Conservation (phyloP, 2,797 vertebrate species). For the Macropodus opercularis region DNA sequence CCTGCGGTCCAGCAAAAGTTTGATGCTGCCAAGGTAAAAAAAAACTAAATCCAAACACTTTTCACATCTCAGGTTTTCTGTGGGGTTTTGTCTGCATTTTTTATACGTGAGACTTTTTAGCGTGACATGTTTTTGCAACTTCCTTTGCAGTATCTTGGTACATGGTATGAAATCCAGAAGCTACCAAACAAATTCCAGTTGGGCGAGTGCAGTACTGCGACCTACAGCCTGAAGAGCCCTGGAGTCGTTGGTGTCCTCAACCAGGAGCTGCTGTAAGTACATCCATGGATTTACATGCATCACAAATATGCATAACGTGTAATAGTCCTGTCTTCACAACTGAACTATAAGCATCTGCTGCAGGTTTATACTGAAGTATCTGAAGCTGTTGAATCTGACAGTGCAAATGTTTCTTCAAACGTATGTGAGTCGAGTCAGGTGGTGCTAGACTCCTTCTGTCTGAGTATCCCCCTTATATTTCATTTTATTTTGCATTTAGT, state of each 20-base stretch:
- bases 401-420: too few species aligned
- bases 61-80: background rate
- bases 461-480: background rate
- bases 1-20: conserved; percentile 81
- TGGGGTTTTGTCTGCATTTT: background rate
- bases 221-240: conserved; percentile 80
- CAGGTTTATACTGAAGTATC: too few species aligned
- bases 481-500: conserved; percentile 29
- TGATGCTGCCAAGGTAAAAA: conserved; percentile 66
- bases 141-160: conserved; percentile 85
- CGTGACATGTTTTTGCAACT: background rate
- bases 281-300: too few species aligned
- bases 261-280: conserved; percentile 84
- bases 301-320: too few species aligned
- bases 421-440: background rate
- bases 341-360: too few species aligned
- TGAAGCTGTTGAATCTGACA: too few species aligned
- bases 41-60: background rate
- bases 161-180: conserved; percentile 87
- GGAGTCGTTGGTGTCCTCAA: conserved; percentile 85
- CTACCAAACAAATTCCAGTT: conserved; percentile 82
- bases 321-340: too few species aligned
- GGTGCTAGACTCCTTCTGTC: background rate
- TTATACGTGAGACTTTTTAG: too few species aligned
- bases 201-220: conserved; percentile 84